Base-by-base conservation (phyloP, 2,888 invertebrate genomes). In the Neoitamus cyanurus region DNA sequence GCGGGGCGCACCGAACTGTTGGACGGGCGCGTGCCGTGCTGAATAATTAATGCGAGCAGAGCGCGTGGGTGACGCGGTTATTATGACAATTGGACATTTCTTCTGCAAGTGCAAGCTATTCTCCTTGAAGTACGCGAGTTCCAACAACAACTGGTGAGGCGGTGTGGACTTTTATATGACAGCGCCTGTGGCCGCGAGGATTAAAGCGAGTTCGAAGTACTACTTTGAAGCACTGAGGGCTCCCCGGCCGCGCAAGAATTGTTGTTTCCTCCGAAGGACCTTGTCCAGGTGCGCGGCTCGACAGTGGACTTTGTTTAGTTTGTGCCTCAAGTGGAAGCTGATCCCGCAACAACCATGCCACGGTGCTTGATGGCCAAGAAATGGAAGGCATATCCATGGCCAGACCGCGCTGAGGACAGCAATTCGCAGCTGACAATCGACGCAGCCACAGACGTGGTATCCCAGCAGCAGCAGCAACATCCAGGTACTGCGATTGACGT, bases 341-440 rank as follows among this genome's bases (percentile, higher is more conserved):
- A 73, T 46, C 28, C 30, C 34, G 2, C 48, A 20, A 84, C 48
- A 85, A 94, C 93, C 92, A 97, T 97, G 97, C 97, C 97, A 93
- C 96, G 97, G 92, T 97, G 97, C 93, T 95, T 97, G 92, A 97
- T 97, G 97, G 97, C 97, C 90, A 97, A 97, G 93, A 97, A 97
- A 94, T 97, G 97, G 96, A 97, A 97, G 94, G 96, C 94, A 92
- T 95, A 95, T 90, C 94, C 95, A 87, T 95, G 95, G 95, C 94
- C 94, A 88, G 95, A 94, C 89, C 93, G 94, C 88, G 92, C 92
- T 87, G 92, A 91, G 86, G 90, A 90, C 86, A 89, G 20, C 5
- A 75, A 31, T 13, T 68, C 37, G 7, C 68, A 48, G 42, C 31
- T 15, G 15, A 30, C 31, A 31, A 58, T 34, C 11, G 87, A 88